A percentile compares a stretch with the other conserved stretches of the same genome.
Conservation (phyloP, 2,797 vertebrate species). For the Scarus forsteni region DNA sequence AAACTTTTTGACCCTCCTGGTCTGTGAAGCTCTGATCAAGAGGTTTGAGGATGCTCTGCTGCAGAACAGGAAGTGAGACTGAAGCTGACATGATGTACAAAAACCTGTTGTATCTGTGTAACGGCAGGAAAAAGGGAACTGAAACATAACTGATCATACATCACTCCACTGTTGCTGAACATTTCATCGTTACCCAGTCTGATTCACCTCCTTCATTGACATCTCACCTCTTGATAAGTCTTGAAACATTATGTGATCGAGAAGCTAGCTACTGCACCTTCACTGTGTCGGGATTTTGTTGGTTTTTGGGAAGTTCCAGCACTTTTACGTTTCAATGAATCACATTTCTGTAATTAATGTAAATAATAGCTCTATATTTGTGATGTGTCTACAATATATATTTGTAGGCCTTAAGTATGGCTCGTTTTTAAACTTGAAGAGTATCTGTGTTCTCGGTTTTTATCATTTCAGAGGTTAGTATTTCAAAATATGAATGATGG, state of each 20-base stretch:
- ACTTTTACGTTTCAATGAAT: constrained; percentile 61
- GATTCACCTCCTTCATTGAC: background rate
- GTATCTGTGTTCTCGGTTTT: constrained; percentile 23
- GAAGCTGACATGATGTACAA: constrained; percentile 29
- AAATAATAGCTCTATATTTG: constrained; percentile 35
- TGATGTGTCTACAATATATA: constrained; percentile 8
- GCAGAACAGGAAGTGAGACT: constrained; percentile 60
- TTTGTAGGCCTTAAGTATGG: background rate
- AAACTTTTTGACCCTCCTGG: background rate
- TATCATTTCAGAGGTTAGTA: constrained; percentile 32
- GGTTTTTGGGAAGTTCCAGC: constrained; percentile 47
- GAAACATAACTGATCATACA: constrained; percentile 24
- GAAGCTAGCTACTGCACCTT: constrained; percentile 54
- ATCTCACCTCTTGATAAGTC: constrained; percentile 39
- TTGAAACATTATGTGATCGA: constrained; percentile 51
- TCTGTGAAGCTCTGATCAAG: background rate
- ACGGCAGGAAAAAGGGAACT: constrained; percentile 46
- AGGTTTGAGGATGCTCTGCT: constrained; percentile 32
- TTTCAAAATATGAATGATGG: constrained; percentile 31
- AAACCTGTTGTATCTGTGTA: constrained; percentile 17
- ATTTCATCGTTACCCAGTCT: constrained; percentile 43
- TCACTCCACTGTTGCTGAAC: constrained; percentile 28
- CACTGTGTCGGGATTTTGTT: constrained; percentile 45
- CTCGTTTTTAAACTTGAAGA: constrained; percentile 32
- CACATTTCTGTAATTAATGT: constrained; percentile 38